Base-by-base conservation (phyloP, 2,113 vertebrate species). In the Oenanthe oenanthe region DNA sequence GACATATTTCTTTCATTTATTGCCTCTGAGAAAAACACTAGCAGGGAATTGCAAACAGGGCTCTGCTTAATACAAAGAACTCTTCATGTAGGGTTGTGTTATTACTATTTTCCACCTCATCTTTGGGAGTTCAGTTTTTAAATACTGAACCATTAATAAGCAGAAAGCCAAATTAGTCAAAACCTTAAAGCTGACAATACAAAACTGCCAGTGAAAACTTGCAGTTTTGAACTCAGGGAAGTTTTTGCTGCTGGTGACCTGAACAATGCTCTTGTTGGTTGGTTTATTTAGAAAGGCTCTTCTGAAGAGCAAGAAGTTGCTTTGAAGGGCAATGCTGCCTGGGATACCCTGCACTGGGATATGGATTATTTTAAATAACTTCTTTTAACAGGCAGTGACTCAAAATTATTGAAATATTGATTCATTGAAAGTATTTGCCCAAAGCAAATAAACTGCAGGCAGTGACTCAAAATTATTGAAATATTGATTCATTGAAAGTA, bases 1-100 rank as follows among this genome's bases (percentile, higher is more conserved):
- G 97, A 97, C 96, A 97, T 98, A 97, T 97, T 98, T 98, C 97
- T 98, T 98, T 97, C 81, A 81, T 96, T 98, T 97, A 96, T 88
- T 95, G 97, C 97, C 95, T 94, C 91, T 97, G 97, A 97, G 97
- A 97, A 95, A 98, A 97, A 95, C 91, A 87, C 92, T 85, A 95
- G 85, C 83, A 65, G 67, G 78, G 93, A 80, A 92, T 93, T 95
- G 96, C 88, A 92, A 86, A 94, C 50, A 82, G 53, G 95, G 92
- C 65, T 79, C 88, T 48, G 63, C 62, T 89, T 84, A 82, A 95
- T 89, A 97, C 61, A 85, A 96, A 97, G 96, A 93, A 89, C 77
- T 50, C 85, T 85, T 88, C 32, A 51, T 17, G 77, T 62, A 56
- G 20, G n/a, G 82, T 72, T 81, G 60, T 62, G 32, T 93, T 91